phyloP scores from a whole-genome alignment of 2,113 vertebrate genomes.

The Glaucomys volans region DNA sequence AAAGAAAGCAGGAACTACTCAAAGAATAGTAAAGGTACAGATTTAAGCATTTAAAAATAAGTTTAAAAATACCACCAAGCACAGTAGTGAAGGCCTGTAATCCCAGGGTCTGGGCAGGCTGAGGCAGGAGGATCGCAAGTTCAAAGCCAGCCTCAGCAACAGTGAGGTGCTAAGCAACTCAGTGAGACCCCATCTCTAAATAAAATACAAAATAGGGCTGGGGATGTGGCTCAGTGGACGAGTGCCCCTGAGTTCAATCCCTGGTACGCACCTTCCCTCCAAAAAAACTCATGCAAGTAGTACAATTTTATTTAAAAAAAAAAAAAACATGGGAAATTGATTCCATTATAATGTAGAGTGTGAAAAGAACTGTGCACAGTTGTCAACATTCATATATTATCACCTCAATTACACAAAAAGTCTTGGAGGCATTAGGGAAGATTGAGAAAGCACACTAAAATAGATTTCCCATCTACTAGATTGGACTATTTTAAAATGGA shows the following conservation, averaged over 20 bases:
- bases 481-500: neutral
- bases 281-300: neutral
- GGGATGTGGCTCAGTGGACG: too few species aligned
- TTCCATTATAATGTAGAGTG: neutral
- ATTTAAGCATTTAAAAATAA: conserved; percentile 35
- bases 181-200: too few species aligned
- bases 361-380: neutral
- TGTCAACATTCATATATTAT: neutral
- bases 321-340: neutral
- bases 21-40: neutral
- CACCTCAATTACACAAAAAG: conserved; percentile 24
- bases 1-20: neutral
- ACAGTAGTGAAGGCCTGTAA: too few species aligned
- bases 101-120: too few species aligned
- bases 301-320: conserved; percentile 20
- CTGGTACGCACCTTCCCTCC: too few species aligned
- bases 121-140: too few species aligned
- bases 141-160: too few species aligned
- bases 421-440: neutral
- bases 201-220: too few species aligned
- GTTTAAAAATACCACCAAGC: neutral
- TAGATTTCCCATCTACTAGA: neutral
- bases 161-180: too few species aligned
- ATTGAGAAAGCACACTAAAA: neutral
- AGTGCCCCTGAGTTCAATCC: too few species aligned